These are phyloP conservation scores for Linhomoeus sp. DNA, from an alignment of 2,888 invertebrate species.

Conservation along the genomic window DNA sequence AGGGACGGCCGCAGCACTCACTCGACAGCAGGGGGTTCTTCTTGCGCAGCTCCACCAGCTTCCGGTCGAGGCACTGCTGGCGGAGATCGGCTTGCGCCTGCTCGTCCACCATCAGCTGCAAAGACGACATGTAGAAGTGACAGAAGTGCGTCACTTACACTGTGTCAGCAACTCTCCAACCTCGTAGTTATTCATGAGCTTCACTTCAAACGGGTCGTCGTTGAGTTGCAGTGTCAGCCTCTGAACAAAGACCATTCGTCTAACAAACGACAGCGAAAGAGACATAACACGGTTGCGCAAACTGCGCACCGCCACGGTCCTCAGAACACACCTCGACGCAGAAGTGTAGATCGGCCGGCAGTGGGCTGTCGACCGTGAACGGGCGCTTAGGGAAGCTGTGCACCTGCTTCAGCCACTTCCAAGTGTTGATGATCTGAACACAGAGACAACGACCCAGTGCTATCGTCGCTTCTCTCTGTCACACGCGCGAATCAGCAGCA, in stretches of 20 bases:
- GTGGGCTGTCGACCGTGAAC: constrained; percentile 46
- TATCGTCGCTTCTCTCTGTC: too few relatives aligned
- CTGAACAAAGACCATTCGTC: constrained; percentile 27
- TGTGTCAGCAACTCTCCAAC: too few relatives aligned
- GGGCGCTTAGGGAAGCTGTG: constrained; percentile 45
- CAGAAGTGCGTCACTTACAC: too few relatives aligned
- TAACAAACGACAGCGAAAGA: neutral
- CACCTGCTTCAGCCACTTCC: constrained; percentile 77
- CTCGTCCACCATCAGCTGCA: constrained; percentile 62
- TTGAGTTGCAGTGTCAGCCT: constrained; percentile 73
- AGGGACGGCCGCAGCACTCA: too few relatives aligned
- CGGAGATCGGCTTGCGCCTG: constrained; percentile 78
- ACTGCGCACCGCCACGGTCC: neutral
- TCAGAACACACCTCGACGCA: constrained; percentile 1
- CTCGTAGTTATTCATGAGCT: constrained; percentile 52
- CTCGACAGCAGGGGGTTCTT: constrained; percentile 47
- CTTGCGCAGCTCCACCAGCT: constrained; percentile 57
- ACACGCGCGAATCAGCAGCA: too few relatives aligned
- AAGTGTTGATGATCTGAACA: constrained; percentile 46
- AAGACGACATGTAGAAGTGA: neutral
- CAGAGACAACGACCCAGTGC: too few relatives aligned
- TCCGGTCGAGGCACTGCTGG: constrained; percentile 64
- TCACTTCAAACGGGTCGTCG: constrained; percentile 80
- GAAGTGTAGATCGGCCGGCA: constrained; percentile 76
- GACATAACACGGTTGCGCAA: neutral